These are phyloP conservation scores for Andrena bicolor DNA, from an alignment of 2,888 invertebrate species.

Conservation along the genomic window DNA sequence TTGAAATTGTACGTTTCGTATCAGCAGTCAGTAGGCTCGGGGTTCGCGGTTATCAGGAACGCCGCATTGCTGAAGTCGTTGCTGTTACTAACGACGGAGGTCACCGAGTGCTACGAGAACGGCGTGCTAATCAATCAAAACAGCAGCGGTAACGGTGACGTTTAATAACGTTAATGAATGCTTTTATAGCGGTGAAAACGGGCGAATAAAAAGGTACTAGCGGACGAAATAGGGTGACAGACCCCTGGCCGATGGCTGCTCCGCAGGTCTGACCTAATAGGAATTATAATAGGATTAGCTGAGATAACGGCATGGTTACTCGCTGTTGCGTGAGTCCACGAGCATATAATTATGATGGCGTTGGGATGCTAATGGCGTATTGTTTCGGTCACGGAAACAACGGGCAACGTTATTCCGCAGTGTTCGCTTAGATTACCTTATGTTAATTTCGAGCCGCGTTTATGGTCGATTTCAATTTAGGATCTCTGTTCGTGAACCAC, in stretches of 20 bases:
- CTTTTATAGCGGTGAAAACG: conserved; percentile 12
- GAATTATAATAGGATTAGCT: conserved; percentile 61
- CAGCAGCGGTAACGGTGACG: conserved; percentile 16
- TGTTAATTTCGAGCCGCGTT: conserved; percentile 35
- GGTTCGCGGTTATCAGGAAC: neutral
- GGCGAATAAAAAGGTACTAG: conserved; percentile 32
- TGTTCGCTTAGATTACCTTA: conserved; percentile 50
- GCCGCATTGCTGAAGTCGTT: conserved; percentile 17
- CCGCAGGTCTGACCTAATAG: conserved; percentile 47
- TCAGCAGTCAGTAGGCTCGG: too few relatives aligned
- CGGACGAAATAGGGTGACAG: neutral
- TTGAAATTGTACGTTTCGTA: neutral
- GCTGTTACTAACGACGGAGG: neutral
- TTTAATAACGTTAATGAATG: conserved; percentile 16
- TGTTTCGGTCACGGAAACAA: conserved; percentile 63
- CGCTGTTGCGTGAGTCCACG: conserved; percentile 59
- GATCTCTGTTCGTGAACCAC: neutral
- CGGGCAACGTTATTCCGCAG: conserved; percentile 32
- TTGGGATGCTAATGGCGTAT: conserved; percentile 61
- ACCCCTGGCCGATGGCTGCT: conserved; percentile 11
- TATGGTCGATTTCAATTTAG: conserved; percentile 20
- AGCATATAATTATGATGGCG: conserved; percentile 61
- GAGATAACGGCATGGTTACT: conserved; percentile 50
- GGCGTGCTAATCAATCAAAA: conserved; percentile 41
- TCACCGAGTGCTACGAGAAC: neutral